phyloP scores from a whole-genome alignment of 2,113 vertebrate species.

The Struthidea cinerea region DNA sequence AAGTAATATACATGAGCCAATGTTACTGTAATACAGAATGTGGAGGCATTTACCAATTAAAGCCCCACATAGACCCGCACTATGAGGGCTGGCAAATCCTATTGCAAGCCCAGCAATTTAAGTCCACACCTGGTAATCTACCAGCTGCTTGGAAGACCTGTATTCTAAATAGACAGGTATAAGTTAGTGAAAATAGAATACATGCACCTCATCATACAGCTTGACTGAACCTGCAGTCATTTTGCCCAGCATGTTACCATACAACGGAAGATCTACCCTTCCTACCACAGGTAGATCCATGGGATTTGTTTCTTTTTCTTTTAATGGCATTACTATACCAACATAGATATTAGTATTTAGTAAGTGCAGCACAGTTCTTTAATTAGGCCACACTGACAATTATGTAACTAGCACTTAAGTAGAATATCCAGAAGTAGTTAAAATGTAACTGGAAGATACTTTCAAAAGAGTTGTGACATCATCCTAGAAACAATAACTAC shows the following conservation, averaged over 20 bases:
- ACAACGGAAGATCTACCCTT: constrained; percentile 75
- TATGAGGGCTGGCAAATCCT: constrained; percentile 70
- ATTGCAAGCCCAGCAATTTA: constrained; percentile 70
- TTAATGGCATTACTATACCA: constrained; percentile 66
- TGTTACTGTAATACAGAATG: constrained; percentile 77
- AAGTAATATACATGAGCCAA: constrained; percentile 84
- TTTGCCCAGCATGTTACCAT: constrained; percentile 74
- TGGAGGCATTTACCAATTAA: constrained; percentile 74
- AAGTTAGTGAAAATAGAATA: constrained; percentile 76
- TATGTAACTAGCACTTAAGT: constrained; percentile 73
- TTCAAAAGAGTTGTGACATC: constrained; percentile 63
- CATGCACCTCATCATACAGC: constrained; percentile 74
- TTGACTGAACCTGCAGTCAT: constrained; percentile 91
- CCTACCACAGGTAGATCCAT: constrained; percentile 70
- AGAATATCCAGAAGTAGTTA: constrained; percentile 65
- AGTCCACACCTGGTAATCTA: constrained; percentile 76
- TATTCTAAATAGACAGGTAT: constrained; percentile 78
- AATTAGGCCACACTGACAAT: constrained; percentile 74
- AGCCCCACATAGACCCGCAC: constrained; percentile 78
- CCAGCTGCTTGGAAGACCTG: constrained; percentile 86
- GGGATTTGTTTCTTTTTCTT: constrained; percentile 65
- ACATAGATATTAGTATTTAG: constrained; percentile 75
- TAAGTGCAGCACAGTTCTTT: constrained; percentile 74
- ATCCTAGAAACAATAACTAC: constrained; percentile 68
- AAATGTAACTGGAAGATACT: constrained; percentile 70